Conservation (phyloP, 2,888 invertebrate species). For the Lasius fuliginosus region DNA sequence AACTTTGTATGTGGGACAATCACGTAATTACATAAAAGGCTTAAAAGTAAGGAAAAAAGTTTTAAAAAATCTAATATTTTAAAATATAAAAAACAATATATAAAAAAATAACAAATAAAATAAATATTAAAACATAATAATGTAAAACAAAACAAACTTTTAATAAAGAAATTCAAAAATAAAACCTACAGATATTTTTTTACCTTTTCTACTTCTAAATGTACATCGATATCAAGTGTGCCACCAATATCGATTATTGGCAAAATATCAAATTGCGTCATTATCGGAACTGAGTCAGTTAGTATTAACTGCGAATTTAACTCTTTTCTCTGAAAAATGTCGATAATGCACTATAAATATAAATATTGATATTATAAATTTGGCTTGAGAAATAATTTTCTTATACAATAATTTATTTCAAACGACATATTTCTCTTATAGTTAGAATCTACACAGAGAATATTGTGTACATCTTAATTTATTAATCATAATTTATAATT, state of each 20-base stretch:
- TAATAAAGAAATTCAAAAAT: background rate
- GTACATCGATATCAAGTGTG: conserved; percentile 85
- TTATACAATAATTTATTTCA: background rate
- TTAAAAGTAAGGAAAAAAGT: background rate
- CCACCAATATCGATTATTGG: conserved; percentile 87
- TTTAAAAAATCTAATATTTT: background rate
- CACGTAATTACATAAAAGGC: background rate
- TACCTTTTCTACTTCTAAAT: conserved; percentile 85
- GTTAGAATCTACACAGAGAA: background rate
- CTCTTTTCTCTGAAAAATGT: conserved; percentile 85
- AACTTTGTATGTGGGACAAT: background rate
- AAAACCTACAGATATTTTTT: conserved; percentile 23
- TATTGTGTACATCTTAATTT: background rate
- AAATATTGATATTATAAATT: background rate
- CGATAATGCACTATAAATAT: background rate
- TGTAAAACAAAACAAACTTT: background rate
- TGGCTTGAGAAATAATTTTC: background rate
- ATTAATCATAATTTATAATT: background rate
- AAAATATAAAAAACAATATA: background rate
- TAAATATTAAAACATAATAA: background rate
- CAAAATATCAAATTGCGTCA: conserved; percentile 85
- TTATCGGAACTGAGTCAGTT: conserved; percentile 83
- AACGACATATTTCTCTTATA: background rate
- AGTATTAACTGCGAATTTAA: conserved; percentile 86
- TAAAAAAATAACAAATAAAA: background rate